A percentile compares a stretch with the other conserved stretches of the same genome.
These are phyloP conservation scores for Anticlea derivata DNA, from an alignment of 2,888 invertebrate genomes.

Conservation along the genomic window DNA sequence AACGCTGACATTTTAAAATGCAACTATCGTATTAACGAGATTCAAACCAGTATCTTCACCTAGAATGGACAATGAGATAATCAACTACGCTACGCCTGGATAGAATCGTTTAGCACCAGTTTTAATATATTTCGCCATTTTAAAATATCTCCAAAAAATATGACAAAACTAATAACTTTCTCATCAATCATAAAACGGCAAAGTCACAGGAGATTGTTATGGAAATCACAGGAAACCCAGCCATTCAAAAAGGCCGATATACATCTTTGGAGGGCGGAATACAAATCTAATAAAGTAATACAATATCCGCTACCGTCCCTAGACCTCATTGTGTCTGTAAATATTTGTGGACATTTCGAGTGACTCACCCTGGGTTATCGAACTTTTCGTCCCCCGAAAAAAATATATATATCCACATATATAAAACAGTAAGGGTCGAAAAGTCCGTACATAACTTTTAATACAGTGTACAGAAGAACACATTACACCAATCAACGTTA, in stretches of 20 bases:
- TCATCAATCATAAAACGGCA: constrained; percentile 1
- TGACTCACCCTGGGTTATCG: constrained; percentile 42
- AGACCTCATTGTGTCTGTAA: constrained; percentile 34
- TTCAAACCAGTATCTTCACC: too few species aligned
- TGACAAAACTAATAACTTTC: constrained; percentile 1
- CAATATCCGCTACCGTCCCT: constrained; percentile 34
- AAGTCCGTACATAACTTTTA: neutral
- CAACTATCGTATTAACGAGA: too few species aligned
- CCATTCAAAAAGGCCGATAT: constrained; percentile 26
- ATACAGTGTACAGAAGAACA: too few species aligned
- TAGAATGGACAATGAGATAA: too few species aligned
- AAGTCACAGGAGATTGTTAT: constrained; percentile 26
- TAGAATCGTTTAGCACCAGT: too few species aligned
- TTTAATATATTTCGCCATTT: too few species aligned
- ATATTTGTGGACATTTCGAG: constrained; percentile 49
- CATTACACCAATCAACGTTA: too few species aligned
- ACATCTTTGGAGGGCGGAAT: constrained; percentile 22
- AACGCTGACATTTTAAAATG: too few species aligned
- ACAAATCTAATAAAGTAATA: constrained; percentile 37
- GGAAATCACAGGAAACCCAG: constrained; percentile 25
- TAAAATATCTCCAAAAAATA: neutral
- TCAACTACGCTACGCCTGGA: too few species aligned
- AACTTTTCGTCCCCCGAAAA: constrained; percentile 6
- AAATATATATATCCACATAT: neutral
- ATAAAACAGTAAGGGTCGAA: neutral